Percentiles rank a stretch among this genome's conserved stretches.
phyloP scores from a whole-genome alignment of 2,888 invertebrate species.

The Lycocerus yunnanus region DNA sequence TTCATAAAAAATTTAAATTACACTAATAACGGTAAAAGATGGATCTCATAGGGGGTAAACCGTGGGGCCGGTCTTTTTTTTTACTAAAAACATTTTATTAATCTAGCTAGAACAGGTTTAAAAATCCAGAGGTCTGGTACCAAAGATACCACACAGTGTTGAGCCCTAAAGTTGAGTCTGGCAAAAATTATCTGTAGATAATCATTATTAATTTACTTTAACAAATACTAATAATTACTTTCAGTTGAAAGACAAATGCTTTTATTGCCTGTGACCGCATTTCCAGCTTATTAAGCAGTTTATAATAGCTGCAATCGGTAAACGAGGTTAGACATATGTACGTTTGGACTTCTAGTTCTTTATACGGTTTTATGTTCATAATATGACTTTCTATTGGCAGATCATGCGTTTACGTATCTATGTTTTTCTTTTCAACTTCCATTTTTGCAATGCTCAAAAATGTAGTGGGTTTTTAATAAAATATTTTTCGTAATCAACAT shows the following conservation, averaged over 20 bases:
- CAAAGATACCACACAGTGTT: background rate
- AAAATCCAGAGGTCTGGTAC: background rate
- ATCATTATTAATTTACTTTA: background rate
- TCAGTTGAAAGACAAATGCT: constrained; percentile 11
- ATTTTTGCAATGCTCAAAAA: background rate
- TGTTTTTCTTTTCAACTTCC: background rate
- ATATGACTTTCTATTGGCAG: constrained; percentile 34
- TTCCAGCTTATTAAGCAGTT: constrained; percentile 32
- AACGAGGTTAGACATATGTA: constrained; percentile 30
- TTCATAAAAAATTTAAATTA: background rate
- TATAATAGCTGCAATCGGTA: constrained; percentile 32
- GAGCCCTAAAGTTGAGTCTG: background rate
- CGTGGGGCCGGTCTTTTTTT: background rate
- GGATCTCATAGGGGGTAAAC: background rate
- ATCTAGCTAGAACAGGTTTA: background rate
- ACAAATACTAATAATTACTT: background rate
- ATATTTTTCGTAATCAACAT: too few species aligned
- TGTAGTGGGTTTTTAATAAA: too few species aligned
- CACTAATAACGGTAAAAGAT: background rate
- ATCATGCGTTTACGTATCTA: background rate
- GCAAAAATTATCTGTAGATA: background rate
- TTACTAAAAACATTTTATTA: background rate
- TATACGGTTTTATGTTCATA: constrained; percentile 30
- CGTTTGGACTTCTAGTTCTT: constrained; percentile 32
- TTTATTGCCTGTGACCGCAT: constrained; percentile 34